Percentiles rank a stretch among this genome's conserved stretches.
These are phyloP conservation scores for Lytechinus variegatus DNA, from an alignment of 35 echinoderm and acorn worm genomes.

Conservation along the genomic window DNA sequence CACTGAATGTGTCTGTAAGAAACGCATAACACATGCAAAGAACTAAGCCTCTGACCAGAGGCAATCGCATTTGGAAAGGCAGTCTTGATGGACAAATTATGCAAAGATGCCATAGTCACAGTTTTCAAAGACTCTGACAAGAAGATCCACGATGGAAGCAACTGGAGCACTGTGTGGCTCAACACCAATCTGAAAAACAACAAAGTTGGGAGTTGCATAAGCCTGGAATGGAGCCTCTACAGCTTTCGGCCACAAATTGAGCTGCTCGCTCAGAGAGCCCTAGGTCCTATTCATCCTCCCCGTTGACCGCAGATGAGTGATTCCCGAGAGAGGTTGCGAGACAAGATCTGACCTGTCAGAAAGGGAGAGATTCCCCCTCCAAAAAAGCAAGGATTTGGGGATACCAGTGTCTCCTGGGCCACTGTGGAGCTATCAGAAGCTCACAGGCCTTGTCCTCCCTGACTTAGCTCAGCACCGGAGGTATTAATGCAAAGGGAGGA, in stretches of 20 bases:
- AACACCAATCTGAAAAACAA: not conserved
- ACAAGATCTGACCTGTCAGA: too few relatives aligned
- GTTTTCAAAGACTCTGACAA: constrained; percentile 26
- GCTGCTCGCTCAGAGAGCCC: not conserved
- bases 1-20: constrained; percentile 2
- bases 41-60: constrained; percentile 17
- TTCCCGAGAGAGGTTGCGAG: too few relatives aligned
- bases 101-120: not conserved
- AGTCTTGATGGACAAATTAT: constrained; percentile 16
- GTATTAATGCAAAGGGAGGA: too few relatives aligned
- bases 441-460: too few relatives aligned
- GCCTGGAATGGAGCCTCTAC: not conserved
- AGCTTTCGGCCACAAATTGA: not conserved
- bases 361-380: too few relatives aligned
- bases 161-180: not conserved
- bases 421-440: too few relatives aligned
- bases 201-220: not conserved
- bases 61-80: constrained; percentile 38
- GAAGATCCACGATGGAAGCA: not conserved
- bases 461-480: too few relatives aligned
- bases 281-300: not conserved
- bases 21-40: not conserved
- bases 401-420: too few relatives aligned
- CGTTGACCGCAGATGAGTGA: not conserved
- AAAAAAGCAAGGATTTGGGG: too few relatives aligned